Evolutionary conservation across 2,888 invertebrate species (phyloP).

Genomic region (Sarcophaga variegata): DNA sequence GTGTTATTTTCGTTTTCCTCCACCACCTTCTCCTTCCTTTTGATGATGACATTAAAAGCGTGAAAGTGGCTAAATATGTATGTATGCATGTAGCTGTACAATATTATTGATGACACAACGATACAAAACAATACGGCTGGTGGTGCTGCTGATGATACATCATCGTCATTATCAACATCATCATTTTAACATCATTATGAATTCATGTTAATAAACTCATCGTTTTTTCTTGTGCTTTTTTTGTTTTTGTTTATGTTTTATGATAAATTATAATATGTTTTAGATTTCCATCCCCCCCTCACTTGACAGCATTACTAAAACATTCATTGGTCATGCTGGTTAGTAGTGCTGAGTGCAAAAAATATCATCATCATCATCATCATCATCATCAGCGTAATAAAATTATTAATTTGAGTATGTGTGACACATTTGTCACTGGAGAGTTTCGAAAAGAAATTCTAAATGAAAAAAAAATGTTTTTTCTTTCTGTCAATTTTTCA

Average conservation of each 20-base stretch:
- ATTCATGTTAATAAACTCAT: slow-evolving; percentile 60
- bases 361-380: not conserved
- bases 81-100: not conserved
- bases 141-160: slow-evolving; percentile 42
- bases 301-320: not conserved
- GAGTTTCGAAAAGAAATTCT: not conserved
- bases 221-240: slow-evolving; percentile 18
- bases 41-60: slow-evolving; percentile 43
- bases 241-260: too few species aligned
- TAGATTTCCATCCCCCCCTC: not conserved
- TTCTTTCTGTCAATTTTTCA: not conserved
- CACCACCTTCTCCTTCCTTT: slow-evolving; percentile 15
- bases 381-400: not conserved
- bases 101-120: not conserved
- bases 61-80: slow-evolving; percentile 62
- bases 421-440: not conserved
- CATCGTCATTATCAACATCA: slow-evolving; percentile 10
- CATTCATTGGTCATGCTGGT: slow-evolving; percentile 40
- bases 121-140: not conserved
- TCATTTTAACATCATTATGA: slow-evolving; percentile 16
- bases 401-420: not conserved
- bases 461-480: not conserved
- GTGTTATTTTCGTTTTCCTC: slow-evolving; percentile 24
- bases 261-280: too few species aligned
- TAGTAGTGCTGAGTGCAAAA: not conserved